These are phyloP conservation scores for Eupithecia subfuscata DNA, from an alignment of 2,888 invertebrate species.

Conservation along the genomic window DNA sequence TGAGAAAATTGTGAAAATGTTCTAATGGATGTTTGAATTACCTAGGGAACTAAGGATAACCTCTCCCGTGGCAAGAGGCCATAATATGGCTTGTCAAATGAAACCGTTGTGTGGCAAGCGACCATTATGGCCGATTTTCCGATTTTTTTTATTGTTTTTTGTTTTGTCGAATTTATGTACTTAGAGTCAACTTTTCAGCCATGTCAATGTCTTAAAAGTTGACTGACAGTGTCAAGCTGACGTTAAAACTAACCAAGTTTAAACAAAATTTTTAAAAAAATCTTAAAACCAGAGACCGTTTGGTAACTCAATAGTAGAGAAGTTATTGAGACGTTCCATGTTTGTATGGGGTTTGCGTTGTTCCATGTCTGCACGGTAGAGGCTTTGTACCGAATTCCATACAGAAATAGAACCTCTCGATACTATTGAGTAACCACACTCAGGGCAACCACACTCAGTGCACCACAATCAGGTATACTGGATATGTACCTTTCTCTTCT, in stretches of 20 bases:
- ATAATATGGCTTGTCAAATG: too few relatives aligned
- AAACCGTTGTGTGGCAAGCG: too few relatives aligned
- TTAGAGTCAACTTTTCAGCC: too few relatives aligned
- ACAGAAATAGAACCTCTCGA: not conserved
- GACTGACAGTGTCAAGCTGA: too few relatives aligned
- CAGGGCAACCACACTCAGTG: too few relatives aligned
- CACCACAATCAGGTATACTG: not conserved
- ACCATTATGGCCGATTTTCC: too few relatives aligned
- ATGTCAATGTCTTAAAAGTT: too few relatives aligned
- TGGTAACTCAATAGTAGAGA: not conserved
- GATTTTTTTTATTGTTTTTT: too few relatives aligned
- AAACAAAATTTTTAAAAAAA: too few relatives aligned
- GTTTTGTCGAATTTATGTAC: too few relatives aligned
- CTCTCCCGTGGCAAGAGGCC: too few relatives aligned
- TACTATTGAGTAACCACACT: not conserved
- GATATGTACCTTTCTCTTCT: not conserved
- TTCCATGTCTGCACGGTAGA: not conserved
- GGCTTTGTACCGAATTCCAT: not conserved
- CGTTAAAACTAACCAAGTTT: too few relatives aligned
- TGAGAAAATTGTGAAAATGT: slow-evolving; percentile 37
- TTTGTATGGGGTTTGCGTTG: not conserved
- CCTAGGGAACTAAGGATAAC: slow-evolving; percentile 17
- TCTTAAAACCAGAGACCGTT: slow-evolving; percentile 10
- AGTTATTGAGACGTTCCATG: not conserved
- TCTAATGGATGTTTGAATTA: slow-evolving; percentile 38